phyloP scores from a whole-genome alignment of 2,797 vertebrate species.

The Serranus cabrilla region DNA sequence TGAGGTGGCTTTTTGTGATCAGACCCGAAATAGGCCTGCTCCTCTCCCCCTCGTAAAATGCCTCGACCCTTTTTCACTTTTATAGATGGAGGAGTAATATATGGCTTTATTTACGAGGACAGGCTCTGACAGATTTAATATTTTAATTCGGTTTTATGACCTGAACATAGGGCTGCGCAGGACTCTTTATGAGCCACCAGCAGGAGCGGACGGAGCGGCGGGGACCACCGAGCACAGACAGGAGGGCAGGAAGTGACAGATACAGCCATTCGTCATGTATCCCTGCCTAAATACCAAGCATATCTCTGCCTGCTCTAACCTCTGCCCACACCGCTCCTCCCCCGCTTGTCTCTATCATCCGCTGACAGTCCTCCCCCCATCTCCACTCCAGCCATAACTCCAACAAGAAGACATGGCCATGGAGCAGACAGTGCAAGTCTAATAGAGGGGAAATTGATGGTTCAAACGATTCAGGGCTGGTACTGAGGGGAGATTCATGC shows the following conservation, averaged over 20 bases:
- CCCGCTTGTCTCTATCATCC: conserved; percentile 65
- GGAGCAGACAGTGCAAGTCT: conserved; percentile 79
- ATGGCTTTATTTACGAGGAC: conserved; percentile 87
- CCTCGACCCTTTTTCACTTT: conserved; percentile 82
- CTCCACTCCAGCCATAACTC: conserved; percentile 74
- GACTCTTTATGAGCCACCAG: conserved; percentile 79
- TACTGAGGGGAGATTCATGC: conserved; percentile 76
- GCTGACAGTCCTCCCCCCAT: conserved; percentile 32
- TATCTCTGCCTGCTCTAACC: conserved; percentile 67
- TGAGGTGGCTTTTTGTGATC: conserved; percentile 58
- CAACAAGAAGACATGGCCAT: conserved; percentile 71
- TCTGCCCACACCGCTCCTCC: conserved; percentile 47
- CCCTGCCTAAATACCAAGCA: conserved; percentile 69
- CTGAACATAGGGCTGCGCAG: conserved; percentile 78
- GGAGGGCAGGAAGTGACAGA: conserved; percentile 62
- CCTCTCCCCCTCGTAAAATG: conserved; percentile 78
- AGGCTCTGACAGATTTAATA: conserved; percentile 88
- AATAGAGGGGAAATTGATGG: conserved; percentile 85
- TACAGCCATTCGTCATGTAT: conserved; percentile 68
- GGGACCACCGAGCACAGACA: conserved; percentile 50
- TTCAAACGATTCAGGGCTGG: conserved; percentile 73
- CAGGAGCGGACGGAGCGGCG: conserved; percentile 58
- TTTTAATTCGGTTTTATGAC: conserved; percentile 90
- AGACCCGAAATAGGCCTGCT: conserved; percentile 65
- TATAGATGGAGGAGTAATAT: conserved; percentile 85